A percentile compares a stretch with the other conserved stretches of the same genome.
These are phyloP conservation scores for Microcebus tavaratra DNA, from an alignment of 2,113 vertebrate genomes.

Conservation along the genomic window DNA sequence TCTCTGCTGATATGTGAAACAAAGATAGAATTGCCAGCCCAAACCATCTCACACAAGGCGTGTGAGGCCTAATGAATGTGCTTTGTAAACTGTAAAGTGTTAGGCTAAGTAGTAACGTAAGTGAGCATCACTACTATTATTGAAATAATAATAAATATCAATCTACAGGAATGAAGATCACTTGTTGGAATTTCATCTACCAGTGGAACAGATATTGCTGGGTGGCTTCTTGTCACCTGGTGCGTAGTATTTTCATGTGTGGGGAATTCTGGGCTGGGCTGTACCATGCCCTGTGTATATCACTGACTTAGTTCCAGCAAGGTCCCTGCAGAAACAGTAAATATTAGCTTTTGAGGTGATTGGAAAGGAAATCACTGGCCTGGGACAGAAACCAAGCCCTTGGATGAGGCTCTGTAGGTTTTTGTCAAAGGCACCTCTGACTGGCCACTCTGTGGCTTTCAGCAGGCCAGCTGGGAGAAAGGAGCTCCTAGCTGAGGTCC, in stretches of 20 bases:
- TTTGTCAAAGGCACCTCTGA: constrained; percentile 34
- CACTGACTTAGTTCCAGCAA: background rate
- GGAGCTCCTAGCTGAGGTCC: constrained; percentile 43
- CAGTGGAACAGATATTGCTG: background rate
- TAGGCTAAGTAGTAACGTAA: background rate
- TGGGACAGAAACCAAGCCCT: constrained; percentile 22
- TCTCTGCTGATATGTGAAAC: background rate
- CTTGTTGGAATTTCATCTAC: background rate
- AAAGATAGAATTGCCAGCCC: background rate
- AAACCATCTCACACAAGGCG: background rate
- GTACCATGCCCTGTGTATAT: background rate
- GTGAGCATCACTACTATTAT: background rate
- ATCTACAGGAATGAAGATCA: background rate
- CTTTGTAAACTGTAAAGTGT: background rate
- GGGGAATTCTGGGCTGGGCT: background rate
- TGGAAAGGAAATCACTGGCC: constrained; percentile 32
- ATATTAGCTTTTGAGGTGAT: constrained; percentile 27
- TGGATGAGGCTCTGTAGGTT: background rate
- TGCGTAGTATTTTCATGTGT: background rate
- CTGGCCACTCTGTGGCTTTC: background rate
- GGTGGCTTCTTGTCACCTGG: constrained; percentile 7
- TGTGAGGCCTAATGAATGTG: background rate
- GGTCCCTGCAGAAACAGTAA: constrained; percentile 23
- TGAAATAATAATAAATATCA: background rate
- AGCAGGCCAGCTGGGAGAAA: constrained; percentile 17